Base-by-base conservation (phyloP, 1,140 invertebrate genomes). In the Drosophila tropicalis region DNA sequence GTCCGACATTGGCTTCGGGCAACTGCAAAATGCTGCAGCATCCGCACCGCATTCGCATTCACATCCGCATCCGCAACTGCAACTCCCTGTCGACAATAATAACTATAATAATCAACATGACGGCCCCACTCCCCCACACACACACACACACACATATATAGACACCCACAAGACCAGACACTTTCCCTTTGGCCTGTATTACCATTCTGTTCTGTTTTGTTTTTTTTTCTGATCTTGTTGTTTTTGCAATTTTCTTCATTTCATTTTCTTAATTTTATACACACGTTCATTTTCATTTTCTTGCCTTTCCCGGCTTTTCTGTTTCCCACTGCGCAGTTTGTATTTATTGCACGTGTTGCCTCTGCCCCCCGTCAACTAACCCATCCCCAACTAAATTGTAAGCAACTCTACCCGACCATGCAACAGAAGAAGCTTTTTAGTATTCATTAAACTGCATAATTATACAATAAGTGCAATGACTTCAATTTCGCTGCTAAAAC, bases 391-490 rank as follows among this genome's bases (percentile, higher is more conserved):
- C 34, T 12, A 36, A 12, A 9, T 36, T 29, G 29, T 29, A 36
- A 36, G 9, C 34, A 36, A 36, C 34, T 12, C 0, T 12, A 36
- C 17, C 34, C 25, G 32, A 12, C 25, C 10, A 15, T 29, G 29
- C 29, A 29, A 13, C 25, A 19, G 22, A 40, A 36, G 29, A 57
- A 86, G 57, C 83, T 87, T 87, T 86, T 86, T 86, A 86, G 79
- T 86, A 86, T 86, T 86, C 82, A 86, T 86, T 86, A 86, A 86
- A 86, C 81, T 86, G 84, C 82, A 87, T 87, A 86, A 86, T 86
- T 86, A 86, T 86, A 86, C 83, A 86, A 86, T 86, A 87, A 89
- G 79, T 83, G 83, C 83, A 87, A 79, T 84, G 76, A 64, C 84
- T 89, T 70, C 69, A 76, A 79, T 70, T 75, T 71, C 62, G 58